These are phyloP conservation scores for Mesochorus sp. DNA, from an alignment of 2,888 invertebrate genomes.

Conservation along the genomic window DNA sequence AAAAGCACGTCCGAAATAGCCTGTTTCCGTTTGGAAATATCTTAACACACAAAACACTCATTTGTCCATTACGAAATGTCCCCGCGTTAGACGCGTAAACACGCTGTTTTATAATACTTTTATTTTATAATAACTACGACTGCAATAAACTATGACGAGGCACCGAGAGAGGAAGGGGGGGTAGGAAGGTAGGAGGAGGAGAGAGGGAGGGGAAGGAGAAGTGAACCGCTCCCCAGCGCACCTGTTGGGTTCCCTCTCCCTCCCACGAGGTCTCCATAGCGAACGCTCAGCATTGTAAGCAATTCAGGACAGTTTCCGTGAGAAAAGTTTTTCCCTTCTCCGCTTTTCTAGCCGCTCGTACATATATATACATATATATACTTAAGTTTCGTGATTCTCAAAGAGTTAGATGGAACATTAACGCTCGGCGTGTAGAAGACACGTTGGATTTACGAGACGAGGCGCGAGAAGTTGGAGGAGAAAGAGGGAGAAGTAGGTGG, in stretches of 20 bases:
- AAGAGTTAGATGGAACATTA: conserved; percentile 3
- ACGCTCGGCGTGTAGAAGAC: neutral
- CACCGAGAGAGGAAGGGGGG: neutral
- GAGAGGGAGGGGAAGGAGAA: neutral
- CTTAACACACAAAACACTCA: too few species aligned
- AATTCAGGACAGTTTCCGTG: conserved; percentile 65
- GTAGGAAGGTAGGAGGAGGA: neutral
- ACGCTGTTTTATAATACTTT: too few species aligned
- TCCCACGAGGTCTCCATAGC: too few species aligned
- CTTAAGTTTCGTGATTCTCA: conserved; percentile 16
- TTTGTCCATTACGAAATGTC: neutral
- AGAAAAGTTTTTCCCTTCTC: conserved; percentile 64
- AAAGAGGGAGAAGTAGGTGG: conserved; percentile 31
- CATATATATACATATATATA: conserved; percentile 43
- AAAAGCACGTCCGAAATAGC: too few species aligned
- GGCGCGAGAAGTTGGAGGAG: conserved; percentile 11
- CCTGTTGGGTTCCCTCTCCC: conserved; percentile 46
- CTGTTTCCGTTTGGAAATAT: too few species aligned
- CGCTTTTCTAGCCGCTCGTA: conserved; percentile 43
- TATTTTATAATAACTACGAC: neutral
- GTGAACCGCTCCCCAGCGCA: conserved; percentile 36
- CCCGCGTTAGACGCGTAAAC: neutral
- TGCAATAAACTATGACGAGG: neutral
- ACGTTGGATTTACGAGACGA: too few species aligned
- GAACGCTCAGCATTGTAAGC: too few species aligned